Evolutionary conservation across 2,113 vertebrate species (phyloP).

Genomic region (Lontra canadensis): DNA sequence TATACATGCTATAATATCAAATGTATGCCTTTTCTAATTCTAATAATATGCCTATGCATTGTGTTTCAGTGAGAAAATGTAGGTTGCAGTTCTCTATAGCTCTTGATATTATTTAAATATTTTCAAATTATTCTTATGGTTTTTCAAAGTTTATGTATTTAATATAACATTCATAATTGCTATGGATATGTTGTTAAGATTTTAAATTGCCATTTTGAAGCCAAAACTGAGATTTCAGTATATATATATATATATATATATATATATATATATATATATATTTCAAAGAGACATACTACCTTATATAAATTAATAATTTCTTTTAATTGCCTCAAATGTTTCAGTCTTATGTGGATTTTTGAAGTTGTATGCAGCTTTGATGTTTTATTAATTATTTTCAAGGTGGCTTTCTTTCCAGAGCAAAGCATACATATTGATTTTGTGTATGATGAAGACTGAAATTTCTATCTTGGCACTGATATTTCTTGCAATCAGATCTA

Average conservation of each 20-base stretch:
- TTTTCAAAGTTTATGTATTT: conserved; percentile 84
- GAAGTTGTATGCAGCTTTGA: conserved; percentile 83
- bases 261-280: background rate
- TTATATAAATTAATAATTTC: conserved; percentile 83
- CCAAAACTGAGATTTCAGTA: conserved; percentile 78
- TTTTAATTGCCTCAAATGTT: conserved; percentile 84
- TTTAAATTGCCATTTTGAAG: conserved; percentile 83
- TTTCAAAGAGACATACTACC: conserved; percentile 81
- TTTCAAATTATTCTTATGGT: conserved; percentile 78
- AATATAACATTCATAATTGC: conserved; percentile 81
- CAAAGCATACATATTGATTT: conserved; percentile 79
- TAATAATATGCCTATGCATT: conserved; percentile 53
- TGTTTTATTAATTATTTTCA: conserved; percentile 86
- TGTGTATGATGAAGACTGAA: conserved; percentile 71
- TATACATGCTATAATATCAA: background rate
- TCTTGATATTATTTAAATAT: conserved; percentile 81
- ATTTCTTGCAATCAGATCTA: conserved; percentile 67
- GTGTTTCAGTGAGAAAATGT: conserved; percentile 64
- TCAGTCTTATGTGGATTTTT: conserved; percentile 82
- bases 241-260: background rate
- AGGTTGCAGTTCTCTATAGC: conserved; percentile 62
- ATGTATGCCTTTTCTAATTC: background rate
- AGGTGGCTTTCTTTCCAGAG: conserved; percentile 82
- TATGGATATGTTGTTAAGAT: conserved; percentile 80
- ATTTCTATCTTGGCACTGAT: conserved; percentile 75